Conservation (phyloP, 2,113 vertebrate species). For the Clarias gariepinus region DNA sequence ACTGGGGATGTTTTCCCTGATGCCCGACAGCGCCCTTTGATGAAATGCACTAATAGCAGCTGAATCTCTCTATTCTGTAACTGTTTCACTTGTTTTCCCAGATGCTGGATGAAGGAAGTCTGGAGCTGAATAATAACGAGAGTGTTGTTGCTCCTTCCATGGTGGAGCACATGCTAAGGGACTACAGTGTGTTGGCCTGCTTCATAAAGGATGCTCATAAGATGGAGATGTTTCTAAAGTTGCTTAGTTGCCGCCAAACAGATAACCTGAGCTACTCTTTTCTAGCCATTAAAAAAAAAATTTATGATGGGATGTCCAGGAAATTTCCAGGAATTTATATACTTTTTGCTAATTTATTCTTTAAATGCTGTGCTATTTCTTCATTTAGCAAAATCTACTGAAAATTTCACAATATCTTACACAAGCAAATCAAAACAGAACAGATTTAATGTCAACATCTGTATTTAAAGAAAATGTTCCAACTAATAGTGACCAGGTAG, state of each 20-base stretch:
- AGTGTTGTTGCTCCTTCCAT: constrained; percentile 1
- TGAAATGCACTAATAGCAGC: background rate
- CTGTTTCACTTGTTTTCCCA: constrained; percentile 10
- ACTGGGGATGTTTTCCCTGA: background rate
- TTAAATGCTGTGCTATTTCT: too few species aligned
- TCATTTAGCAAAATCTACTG: background rate
- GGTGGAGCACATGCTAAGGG: constrained; percentile 45
- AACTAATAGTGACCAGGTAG: too few species aligned
- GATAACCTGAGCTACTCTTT: constrained; percentile 43
- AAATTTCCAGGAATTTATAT: background rate
- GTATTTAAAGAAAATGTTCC: background rate
- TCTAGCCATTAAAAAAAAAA: background rate
- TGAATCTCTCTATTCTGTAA: too few species aligned
- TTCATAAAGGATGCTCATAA: constrained; percentile 61
- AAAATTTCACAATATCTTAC: too few species aligned
- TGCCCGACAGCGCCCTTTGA: background rate
- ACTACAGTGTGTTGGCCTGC: constrained; percentile 54
- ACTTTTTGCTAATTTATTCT: too few species aligned
- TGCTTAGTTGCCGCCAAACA: constrained; percentile 52
- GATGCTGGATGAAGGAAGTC: constrained; percentile 46
- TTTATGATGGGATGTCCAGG: background rate
- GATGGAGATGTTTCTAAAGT: constrained; percentile 59
- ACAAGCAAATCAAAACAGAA: background rate
- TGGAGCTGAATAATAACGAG: constrained; percentile 21
- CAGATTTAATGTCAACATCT: too few species aligned